Percentiles rank a stretch among this genome's conserved stretches.
Evolutionary conservation across 2,113 vertebrate genomes (phyloP).

Genomic region (Pygoscelis antarcticus): DNA sequence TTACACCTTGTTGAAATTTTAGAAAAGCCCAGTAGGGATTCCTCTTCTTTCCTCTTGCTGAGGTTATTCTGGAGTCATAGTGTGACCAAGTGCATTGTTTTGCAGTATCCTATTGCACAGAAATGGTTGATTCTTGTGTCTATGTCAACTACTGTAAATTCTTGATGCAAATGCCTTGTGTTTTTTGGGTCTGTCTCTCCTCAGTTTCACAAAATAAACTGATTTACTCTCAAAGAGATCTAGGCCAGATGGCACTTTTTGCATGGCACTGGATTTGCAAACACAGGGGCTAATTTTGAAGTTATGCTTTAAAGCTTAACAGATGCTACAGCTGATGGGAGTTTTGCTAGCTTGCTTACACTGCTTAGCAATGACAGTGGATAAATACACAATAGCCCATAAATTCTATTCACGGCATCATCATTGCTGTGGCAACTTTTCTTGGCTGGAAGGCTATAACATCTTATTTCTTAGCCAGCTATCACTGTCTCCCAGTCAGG

Average conservation of each 20-base stretch:
- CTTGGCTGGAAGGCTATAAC: background rate
- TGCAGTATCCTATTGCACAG: background rate
- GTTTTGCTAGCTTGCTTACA: background rate
- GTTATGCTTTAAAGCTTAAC: conserved; percentile 10
- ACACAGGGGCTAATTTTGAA: conserved; percentile 31
- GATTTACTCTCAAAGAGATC: background rate
- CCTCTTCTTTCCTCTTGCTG: background rate
- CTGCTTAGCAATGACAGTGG: background rate
- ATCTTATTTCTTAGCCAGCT: background rate
- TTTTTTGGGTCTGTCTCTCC: background rate
- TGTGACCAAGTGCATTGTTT: background rate
- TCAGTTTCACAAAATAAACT: background rate
- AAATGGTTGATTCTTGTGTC: background rate
- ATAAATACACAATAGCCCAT: background rate
- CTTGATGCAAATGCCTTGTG: background rate
- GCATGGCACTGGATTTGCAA: conserved; percentile 34
- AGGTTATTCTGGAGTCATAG: background rate
- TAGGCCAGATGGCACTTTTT: conserved; percentile 32
- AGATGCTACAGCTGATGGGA: conserved; percentile 21
- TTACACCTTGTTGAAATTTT: background rate
- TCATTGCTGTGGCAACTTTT: background rate
- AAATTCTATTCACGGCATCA: background rate
- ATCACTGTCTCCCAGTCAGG: background rate
- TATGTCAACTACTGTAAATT: background rate
- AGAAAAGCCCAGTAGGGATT: background rate